A percentile compares a stretch with the other conserved stretches of the same genome.
These are phyloP conservation scores for Neolamprologus cancellatus DNA, from an alignment of 2,113 vertebrate genomes.

Conservation along the genomic window DNA sequence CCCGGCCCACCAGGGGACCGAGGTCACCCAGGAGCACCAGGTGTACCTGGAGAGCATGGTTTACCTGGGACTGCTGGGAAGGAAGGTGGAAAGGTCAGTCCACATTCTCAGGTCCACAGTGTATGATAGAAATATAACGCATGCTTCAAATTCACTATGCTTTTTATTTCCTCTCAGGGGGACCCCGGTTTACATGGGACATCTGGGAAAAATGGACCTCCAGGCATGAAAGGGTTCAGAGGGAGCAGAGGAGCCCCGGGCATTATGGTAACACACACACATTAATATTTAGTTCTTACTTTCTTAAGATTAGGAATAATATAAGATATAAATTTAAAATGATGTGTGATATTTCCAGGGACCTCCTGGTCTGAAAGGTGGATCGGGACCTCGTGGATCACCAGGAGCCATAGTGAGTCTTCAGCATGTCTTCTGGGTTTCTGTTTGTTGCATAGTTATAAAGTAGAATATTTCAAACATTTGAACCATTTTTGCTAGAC, in stretches of 20 bases:
- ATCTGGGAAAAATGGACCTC: constrained; percentile 86
- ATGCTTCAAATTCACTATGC: not conserved
- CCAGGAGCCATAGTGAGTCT: constrained; percentile 82
- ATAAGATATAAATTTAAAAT: not conserved
- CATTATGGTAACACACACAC: constrained; percentile 73
- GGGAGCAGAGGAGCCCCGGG: constrained; percentile 88
- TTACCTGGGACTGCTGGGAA: constrained; percentile 91
- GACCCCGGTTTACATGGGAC: constrained; percentile 85
- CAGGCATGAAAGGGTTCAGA: constrained; percentile 87
- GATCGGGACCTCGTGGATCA: constrained; percentile 81
- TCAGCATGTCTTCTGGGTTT: not conserved
- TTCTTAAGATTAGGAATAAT: not conserved
- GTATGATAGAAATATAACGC: not conserved
- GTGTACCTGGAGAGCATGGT: constrained; percentile 92
- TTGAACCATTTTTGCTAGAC: not conserved
- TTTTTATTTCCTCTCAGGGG: constrained; percentile 69
- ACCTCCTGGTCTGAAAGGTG: constrained; percentile 88
- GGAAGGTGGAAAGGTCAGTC: constrained; percentile 89
- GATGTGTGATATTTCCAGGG: constrained; percentile 70
- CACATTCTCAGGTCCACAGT: not conserved
- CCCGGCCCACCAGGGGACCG: constrained; percentile 89
- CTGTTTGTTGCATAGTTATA: not conserved
- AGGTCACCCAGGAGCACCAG: constrained; percentile 90
- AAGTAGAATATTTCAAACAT: not conserved
- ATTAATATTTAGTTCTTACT: not conserved